These are phyloP conservation scores for Acrobeloides nanus DNA, from an alignment of 2,888 invertebrate genomes.

Conservation along the genomic window DNA sequence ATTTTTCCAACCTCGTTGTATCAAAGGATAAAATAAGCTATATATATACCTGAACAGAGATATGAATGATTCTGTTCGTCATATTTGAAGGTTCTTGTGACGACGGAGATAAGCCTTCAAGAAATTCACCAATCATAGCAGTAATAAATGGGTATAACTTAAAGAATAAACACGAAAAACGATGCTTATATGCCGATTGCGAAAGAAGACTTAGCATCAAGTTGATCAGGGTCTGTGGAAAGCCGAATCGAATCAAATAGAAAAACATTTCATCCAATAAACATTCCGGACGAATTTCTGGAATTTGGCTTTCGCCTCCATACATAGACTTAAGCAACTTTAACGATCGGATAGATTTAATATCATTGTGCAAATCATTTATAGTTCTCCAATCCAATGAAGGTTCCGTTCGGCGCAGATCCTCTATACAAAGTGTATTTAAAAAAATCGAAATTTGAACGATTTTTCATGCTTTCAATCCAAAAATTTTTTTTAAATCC, in stretches of 20 bases:
- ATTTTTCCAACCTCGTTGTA: too few relatives aligned
- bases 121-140: constrained; percentile 12
- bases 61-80: constrained; percentile 24
- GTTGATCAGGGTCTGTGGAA: constrained; percentile 43
- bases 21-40: too few relatives aligned
- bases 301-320: too few relatives aligned
- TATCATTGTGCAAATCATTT: background rate
- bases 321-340: too few relatives aligned
- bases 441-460: too few relatives aligned
- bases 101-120: constrained; percentile 5
- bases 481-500: too few relatives aligned
- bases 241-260: constrained; percentile 35
- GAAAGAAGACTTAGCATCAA: constrained; percentile 10
- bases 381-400: background rate
- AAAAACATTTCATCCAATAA: constrained; percentile 44
- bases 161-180: constrained; percentile 17
- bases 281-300: too few relatives aligned
- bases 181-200: constrained; percentile 4
- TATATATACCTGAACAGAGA: constrained; percentile 41
- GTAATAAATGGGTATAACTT: constrained; percentile 11
- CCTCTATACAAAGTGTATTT: too few relatives aligned
- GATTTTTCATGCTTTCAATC: background rate
- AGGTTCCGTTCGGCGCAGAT: background rate
- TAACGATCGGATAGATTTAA: too few relatives aligned
- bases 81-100: constrained; percentile 8